A percentile compares a stretch with the other conserved stretches of the same genome.
Evolutionary conservation across 64 coral and sea anemone genomes (phyloP).

Genomic region (Catalaphyllia jardinei): DNA sequence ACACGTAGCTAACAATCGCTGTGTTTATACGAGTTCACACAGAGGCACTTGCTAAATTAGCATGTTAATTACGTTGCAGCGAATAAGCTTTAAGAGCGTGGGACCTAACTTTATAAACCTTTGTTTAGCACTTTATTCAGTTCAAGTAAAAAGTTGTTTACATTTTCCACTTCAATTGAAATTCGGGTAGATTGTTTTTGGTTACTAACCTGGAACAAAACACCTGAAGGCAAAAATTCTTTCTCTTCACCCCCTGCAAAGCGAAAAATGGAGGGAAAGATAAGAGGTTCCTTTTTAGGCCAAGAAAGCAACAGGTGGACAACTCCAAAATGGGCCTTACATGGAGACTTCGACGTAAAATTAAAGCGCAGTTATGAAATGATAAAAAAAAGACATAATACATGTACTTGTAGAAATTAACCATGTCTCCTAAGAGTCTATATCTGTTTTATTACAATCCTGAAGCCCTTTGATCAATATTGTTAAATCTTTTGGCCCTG

Average conservation of each 20-base stretch:
- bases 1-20: too few species aligned
- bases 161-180: slow-evolving; percentile 9
- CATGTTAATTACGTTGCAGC: background rate
- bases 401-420: background rate
- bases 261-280: background rate
- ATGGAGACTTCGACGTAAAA: background rate
- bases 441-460: background rate
- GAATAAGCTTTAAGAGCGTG: background rate
- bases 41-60: too few species aligned
- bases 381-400: background rate
- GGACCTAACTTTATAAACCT: background rate
- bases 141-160: background rate
- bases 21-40: too few species aligned
- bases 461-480: background rate
- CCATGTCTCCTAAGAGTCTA: too few species aligned
- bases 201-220: background rate
- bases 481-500: background rate
- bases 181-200: background rate
- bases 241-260: background rate
- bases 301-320: background rate
- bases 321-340: background rate
- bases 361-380: background rate
- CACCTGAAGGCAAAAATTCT: background rate
- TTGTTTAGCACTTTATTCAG: background rate
- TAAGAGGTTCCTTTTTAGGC: background rate